Base-by-base conservation (phyloP, 1,140 invertebrate genomes). In the Panagrolaimus sp. region DNA sequence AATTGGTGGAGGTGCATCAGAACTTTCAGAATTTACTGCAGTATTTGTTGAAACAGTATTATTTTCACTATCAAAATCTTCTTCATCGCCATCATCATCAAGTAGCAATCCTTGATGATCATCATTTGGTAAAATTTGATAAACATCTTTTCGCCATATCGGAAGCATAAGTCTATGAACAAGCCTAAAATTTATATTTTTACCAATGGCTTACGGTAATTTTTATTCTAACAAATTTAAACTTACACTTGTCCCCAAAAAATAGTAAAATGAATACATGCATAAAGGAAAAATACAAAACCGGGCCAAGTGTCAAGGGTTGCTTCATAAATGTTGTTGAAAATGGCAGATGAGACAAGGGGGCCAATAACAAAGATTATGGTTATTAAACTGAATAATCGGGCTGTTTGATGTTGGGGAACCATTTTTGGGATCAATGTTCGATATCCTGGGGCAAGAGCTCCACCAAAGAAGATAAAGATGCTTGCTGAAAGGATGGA, bases 211-310 rank as follows among this genome's bases (percentile, higher is more conserved):
- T 38, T 2, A 4, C 7, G 32, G 2, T 7, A 67, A 47, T 14
- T 47, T 6, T 48, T 48, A 15, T 48, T 6, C 6, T 1, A 48
- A 2, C 15, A 24, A 24, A 9, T 15, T 26, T 24, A 55, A 44
- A 47, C 71, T 73, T 43, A 72, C 71, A 45, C 28, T 63, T 73
- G 71, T 38, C 71, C 71, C 17, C 67, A 28, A 9, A 73, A 43
- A 10, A 65, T 47, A 43, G 21, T 10, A 48, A 58, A 24, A 24
- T 47, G 47, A 44, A 73, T 17, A 28, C 46, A 10, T 10, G 48
- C 63, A 17, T 73, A 21, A 45, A 73, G n/a, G 15, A 73, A 71
- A 52, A 74, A 74, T 15, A 74, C 73, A 32, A 75, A 74, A 32
- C 73, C 73, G 0, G 73, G 73, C 71, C 73, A 74, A 24, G 38